Conservation (phyloP, 2,797 vertebrate species). For the Coregonus ussuriensis region DNA sequence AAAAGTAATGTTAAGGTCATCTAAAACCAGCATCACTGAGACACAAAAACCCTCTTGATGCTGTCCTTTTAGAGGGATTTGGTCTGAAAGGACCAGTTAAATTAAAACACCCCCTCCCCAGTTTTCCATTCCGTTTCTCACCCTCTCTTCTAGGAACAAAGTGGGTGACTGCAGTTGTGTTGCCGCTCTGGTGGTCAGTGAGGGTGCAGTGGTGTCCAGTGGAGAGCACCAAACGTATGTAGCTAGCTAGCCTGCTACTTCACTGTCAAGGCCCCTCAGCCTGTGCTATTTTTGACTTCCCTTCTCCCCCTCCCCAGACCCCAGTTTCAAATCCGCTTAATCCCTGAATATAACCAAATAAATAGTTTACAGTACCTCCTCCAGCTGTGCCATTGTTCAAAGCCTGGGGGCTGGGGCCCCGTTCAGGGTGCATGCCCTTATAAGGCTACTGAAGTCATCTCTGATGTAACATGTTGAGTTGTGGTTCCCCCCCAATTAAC, state of each 20-base stretch:
- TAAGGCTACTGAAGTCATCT: constrained; percentile 56
- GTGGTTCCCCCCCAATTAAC: constrained; percentile 11
- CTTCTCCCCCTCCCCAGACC: constrained; percentile 23
- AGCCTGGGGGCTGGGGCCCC: constrained; percentile 1
- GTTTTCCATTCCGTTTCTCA: not conserved
- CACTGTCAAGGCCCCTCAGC: constrained; percentile 14
- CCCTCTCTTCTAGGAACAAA: constrained; percentile 75
- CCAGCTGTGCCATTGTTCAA: constrained; percentile 48
- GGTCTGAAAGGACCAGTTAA: not conserved
- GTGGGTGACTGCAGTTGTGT: constrained; percentile 89
- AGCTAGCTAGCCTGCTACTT: constrained; percentile 52
- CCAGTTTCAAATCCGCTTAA: constrained; percentile 39
- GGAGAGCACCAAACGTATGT: constrained; percentile 71
- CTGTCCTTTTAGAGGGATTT: constrained; percentile 13
- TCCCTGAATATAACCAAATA: constrained; percentile 34
- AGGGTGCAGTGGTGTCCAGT: constrained; percentile 63
- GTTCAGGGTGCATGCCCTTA: constrained; percentile 47
- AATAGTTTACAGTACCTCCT: constrained; percentile 45
- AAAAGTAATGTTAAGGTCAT: not conserved
- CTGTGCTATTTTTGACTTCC: constrained; percentile 23
- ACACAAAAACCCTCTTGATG: not conserved
- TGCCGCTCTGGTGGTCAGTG: constrained; percentile 80
- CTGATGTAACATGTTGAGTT: constrained; percentile 54
- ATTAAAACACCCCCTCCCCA: not conserved
- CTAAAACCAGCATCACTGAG: not conserved